Percentiles rank a stretch among this genome's conserved stretches.
Conservation (phyloP, 2,888 invertebrate genomes). For the Cenopis cana region DNA sequence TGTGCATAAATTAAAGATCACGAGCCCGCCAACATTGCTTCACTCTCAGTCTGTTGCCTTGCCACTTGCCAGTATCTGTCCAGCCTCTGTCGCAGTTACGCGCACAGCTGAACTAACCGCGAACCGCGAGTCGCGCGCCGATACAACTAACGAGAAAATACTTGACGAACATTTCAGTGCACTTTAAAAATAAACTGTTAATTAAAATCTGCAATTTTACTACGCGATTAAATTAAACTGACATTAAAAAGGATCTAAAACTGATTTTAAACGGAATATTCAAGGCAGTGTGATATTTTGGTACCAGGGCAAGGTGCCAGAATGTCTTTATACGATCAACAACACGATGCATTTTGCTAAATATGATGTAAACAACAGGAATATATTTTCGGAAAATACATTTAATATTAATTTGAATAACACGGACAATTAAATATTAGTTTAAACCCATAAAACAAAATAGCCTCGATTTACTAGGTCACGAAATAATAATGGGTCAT, state of each 20-base stretch:
- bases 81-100: slow-evolving; percentile 6
- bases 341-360: slow-evolving; percentile 55
- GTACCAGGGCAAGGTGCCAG: slow-evolving; percentile 75
- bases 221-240: neutral
- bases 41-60: slow-evolving; percentile 31
- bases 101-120: slow-evolving; percentile 15
- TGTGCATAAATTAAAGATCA: slow-evolving; percentile 40
- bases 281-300: slow-evolving; percentile 74
- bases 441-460: neutral
- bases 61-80: slow-evolving; percentile 11
- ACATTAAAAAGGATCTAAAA: slow-evolving; percentile 12
- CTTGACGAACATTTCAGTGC: neutral
- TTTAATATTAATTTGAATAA: too few relatives aligned
- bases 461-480: neutral
- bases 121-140: slow-evolving; percentile 14
- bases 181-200: neutral
- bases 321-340: slow-evolving; percentile 51
- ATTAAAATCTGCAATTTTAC: neutral
- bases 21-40: slow-evolving; percentile 4
- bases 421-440: neutral
- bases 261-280: slow-evolving; percentile 52
- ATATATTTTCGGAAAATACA: neutral
- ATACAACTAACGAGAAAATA: slow-evolving; percentile 10
- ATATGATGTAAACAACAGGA: slow-evolving; percentile 57
- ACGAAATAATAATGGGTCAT: neutral